phyloP scores from a whole-genome alignment of 2,797 vertebrate genomes.

The Epinephelus malabaricus region DNA sequence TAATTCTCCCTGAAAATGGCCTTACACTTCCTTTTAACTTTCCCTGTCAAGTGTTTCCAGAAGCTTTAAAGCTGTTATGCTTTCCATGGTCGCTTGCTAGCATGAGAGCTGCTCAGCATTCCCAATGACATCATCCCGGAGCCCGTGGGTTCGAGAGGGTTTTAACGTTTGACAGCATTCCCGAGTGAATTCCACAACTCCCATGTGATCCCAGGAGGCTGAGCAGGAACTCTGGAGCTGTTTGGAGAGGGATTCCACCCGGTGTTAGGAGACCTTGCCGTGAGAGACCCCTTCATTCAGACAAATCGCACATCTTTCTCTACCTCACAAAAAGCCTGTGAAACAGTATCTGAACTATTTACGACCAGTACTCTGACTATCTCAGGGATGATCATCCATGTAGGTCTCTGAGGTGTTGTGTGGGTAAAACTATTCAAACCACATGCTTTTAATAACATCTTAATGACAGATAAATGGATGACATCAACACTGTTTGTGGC shows the following conservation, averaged over 20 bases:
- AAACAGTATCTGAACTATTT: constrained; percentile 9
- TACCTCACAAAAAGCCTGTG: background rate
- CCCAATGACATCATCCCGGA: constrained; percentile 70
- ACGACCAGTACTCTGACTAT: background rate
- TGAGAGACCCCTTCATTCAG: constrained; percentile 16
- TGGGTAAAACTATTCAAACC: constrained; percentile 17
- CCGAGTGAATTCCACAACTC: constrained; percentile 66
- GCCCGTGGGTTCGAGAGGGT: constrained; percentile 25
- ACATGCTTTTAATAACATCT: constrained; percentile 23
- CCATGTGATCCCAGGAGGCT: constrained; percentile 61
- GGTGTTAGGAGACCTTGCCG: background rate
- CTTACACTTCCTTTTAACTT: constrained; percentile 35
- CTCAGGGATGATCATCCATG: constrained; percentile 19
- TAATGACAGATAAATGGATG: constrained; percentile 51
- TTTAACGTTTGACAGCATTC: constrained; percentile 64
- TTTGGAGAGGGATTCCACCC: constrained; percentile 38
- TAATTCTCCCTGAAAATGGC: constrained; percentile 32
- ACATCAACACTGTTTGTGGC: constrained; percentile 8
- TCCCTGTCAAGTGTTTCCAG: constrained; percentile 55
- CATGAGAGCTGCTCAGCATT: constrained; percentile 50
- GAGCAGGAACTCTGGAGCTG: constrained; percentile 42
- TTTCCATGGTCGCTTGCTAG: constrained; percentile 39
- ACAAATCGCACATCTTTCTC: background rate
- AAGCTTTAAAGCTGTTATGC: constrained; percentile 41
- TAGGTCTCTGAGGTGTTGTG: constrained; percentile 13